Percentiles rank a stretch among this genome's conserved stretches.
phyloP scores from a whole-genome alignment of 1,140 invertebrate genomes.

The Heliconius congener region DNA sequence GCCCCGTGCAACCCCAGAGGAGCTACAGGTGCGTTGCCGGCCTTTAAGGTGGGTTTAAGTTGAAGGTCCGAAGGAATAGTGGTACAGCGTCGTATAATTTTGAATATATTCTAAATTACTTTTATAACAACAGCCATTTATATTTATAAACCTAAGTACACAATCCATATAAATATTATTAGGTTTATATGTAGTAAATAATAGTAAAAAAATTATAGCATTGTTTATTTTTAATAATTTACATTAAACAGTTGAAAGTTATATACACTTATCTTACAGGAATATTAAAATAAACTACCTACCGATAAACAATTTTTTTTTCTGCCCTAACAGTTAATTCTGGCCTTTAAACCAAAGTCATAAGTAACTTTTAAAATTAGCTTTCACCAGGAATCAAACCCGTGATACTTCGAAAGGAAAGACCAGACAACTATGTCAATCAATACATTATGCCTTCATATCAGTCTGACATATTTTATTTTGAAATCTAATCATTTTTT shows the following conservation, averaged over 20 bases:
- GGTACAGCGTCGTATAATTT: no score
- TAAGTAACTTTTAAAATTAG: neutral
- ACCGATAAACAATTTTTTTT: slow-evolving; percentile 42
- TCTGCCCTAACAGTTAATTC: neutral
- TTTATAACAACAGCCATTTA: no score
- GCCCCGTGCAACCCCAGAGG: no score
- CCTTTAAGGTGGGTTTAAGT: no score
- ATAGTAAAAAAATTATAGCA: slow-evolving; percentile 22
- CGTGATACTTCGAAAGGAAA: neutral
- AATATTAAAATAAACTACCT: slow-evolving; percentile 56
- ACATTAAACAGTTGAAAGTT: slow-evolving; percentile 63
- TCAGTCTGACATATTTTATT: slow-evolving; percentile 3
- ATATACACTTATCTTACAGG: slow-evolving; percentile 70
- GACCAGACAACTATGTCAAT: neutral
- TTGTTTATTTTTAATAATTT: slow-evolving; percentile 69
- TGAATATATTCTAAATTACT: no score
- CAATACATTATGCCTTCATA: neutral
- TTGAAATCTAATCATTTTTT: neutral
- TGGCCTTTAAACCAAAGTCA: neutral
- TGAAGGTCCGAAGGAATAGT: no score
- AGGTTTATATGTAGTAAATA: slow-evolving; percentile 7
- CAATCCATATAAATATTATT: neutral
- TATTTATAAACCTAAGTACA: no score
- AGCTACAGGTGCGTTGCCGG: no score
- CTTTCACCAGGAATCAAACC: neutral